Evolutionary conservation across 2,888 invertebrate genomes (phyloP).

Genomic region (Lutraria lutraria): DNA sequence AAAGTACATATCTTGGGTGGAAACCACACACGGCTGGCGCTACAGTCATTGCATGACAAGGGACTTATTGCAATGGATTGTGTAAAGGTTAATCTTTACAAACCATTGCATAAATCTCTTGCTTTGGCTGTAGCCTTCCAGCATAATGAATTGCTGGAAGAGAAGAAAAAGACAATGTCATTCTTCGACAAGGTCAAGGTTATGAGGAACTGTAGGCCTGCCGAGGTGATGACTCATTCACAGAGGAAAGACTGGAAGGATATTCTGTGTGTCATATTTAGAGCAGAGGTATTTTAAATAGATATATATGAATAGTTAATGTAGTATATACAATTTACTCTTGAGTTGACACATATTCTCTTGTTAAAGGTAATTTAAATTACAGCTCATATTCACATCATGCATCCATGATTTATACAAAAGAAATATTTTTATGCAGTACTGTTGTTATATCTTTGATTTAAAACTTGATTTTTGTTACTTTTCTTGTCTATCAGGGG

Average conservation of each 20-base stretch:
- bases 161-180: neutral
- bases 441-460: too few relatives aligned
- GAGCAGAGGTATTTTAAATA: conserved; percentile 16
- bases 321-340: too few relatives aligned
- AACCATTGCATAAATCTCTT: neutral
- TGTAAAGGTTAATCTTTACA: conserved; percentile 27
- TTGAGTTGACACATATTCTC: too few relatives aligned
- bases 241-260: neutral
- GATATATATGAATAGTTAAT: too few relatives aligned
- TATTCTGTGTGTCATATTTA: neutral
- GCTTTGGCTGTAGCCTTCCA: conserved; percentile 3
- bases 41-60: conserved; percentile 5
- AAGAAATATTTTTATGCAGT: too few relatives aligned
- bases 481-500: too few relatives aligned
- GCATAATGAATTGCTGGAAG: conserved; percentile 16
- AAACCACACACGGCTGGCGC: neutral
- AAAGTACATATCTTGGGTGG: conserved; percentile 3
- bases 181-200: conserved; percentile 20
- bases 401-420: too few relatives aligned
- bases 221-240: neutral
- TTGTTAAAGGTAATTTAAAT: too few relatives aligned
- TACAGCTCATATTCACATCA: too few relatives aligned
- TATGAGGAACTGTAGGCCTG: conserved; percentile 27
- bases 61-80: neutral
- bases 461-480: too few relatives aligned